These are phyloP conservation scores for Lottia scabra DNA, from an alignment of 2,888 invertebrate genomes.

Conservation along the genomic window DNA sequence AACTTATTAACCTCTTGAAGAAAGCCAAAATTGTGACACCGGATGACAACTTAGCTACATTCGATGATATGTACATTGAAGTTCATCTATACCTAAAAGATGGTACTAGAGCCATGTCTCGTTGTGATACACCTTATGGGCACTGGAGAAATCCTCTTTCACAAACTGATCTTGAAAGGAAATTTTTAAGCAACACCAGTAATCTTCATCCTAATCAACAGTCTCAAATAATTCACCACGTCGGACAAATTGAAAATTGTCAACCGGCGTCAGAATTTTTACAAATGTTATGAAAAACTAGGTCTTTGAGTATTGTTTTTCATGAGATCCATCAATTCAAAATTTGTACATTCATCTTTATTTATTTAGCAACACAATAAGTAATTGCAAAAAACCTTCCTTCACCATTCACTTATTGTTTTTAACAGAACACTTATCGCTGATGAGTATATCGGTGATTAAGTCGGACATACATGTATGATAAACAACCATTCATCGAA, in stretches of 20 bases:
- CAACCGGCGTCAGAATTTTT: conserved; percentile 5
- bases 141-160: conserved; percentile 53
- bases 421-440: too few relatives aligned
- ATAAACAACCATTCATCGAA: too few relatives aligned
- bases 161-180: conserved; percentile 40
- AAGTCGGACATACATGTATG: too few relatives aligned
- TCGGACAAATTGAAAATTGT: conserved; percentile 17
- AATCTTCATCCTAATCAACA: conserved; percentile 8
- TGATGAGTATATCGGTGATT: too few relatives aligned
- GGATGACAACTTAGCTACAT: conserved; percentile 42
- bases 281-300: neutral
- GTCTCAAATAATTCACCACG: conserved; percentile 16
- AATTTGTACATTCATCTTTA: too few relatives aligned
- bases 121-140: conserved; percentile 50
- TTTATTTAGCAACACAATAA: too few relatives aligned
- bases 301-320: neutral
- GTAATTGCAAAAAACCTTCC: too few relatives aligned
- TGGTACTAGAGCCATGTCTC: conserved; percentile 27
- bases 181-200: conserved; percentile 44
- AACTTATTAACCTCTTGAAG: conserved; percentile 34
- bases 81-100: conserved; percentile 35
- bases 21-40: conserved; percentile 39
- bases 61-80: conserved; percentile 52
- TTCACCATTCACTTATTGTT: too few relatives aligned
- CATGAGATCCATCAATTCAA: neutral